A percentile compares a stretch with the other conserved stretches of the same genome.
Conservation (phyloP, 2,113 vertebrate species). For the Cisticola juncidis region DNA sequence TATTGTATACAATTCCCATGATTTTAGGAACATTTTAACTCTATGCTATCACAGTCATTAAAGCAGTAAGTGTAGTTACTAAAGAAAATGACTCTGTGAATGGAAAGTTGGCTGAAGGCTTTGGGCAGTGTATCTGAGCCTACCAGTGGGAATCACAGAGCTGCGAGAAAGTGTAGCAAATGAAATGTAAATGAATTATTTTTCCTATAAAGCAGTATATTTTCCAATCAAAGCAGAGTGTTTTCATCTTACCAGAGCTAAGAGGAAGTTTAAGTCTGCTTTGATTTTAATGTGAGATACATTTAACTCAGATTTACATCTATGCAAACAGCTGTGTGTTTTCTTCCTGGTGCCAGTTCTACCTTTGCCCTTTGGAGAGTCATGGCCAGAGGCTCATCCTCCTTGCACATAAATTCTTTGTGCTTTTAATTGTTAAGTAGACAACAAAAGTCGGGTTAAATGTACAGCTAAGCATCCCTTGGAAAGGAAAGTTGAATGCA, state of each 20-base stretch:
- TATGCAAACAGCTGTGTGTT: background rate
- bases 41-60: background rate
- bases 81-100: background rate
- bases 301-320: background rate
- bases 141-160: background rate
- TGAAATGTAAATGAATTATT: background rate
- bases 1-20: too few species aligned
- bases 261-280: background rate
- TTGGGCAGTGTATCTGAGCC: background rate
- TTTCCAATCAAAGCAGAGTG: background rate
- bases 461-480: background rate
- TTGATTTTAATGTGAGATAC: background rate
- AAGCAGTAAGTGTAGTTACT: background rate
- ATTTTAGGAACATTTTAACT: too few species aligned
- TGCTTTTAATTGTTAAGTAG: background rate
- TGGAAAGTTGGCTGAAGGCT: background rate
- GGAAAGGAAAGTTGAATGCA: background rate
- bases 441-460: background rate
- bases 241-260: background rate
- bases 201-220: background rate
- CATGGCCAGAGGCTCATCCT: background rate
- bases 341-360: background rate
- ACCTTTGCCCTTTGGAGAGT: background rate
- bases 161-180: background rate
- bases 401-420: background rate